These are phyloP conservation scores for Hucho hucho DNA, from an alignment of 2,113 vertebrate species.

Conservation along the genomic window DNA sequence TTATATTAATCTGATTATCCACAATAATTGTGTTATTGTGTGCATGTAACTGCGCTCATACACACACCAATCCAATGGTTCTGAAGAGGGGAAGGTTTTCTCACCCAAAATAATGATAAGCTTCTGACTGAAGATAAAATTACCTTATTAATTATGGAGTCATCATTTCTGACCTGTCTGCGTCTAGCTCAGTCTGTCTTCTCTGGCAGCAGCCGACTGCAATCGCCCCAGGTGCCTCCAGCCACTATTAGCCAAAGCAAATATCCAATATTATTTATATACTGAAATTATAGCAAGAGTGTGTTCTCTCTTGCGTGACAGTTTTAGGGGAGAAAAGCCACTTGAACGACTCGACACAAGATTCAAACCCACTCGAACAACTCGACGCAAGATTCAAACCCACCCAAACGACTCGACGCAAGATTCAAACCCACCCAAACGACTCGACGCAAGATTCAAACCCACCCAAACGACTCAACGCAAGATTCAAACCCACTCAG, in stretches of 20 bases:
- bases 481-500: too few species aligned
- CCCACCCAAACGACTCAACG: too few species aligned
- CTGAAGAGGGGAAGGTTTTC: constrained; percentile 44
- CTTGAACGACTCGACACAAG: too few species aligned
- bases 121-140: constrained; percentile 49
- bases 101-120: constrained; percentile 26
- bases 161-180: constrained; percentile 36
- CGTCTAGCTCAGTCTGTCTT: constrained; percentile 32
- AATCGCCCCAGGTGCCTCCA: constrained; percentile 40
- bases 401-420: too few species aligned
- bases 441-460: too few species aligned
- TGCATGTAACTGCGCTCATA: too few species aligned
- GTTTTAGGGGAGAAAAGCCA: neutral
- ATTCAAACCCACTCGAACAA: too few species aligned
- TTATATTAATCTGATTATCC: too few species aligned
- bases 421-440: too few species aligned
- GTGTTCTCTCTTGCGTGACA: neutral
- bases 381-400: too few species aligned
- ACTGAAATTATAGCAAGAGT: constrained; percentile 26
- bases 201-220: constrained; percentile 34
- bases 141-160: constrained; percentile 59
- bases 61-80: constrained; percentile 7
- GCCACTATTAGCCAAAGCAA: constrained; percentile 48
- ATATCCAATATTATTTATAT: constrained; percentile 46
- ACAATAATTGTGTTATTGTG: too few species aligned